These are phyloP conservation scores for Regulus satrapa DNA, from an alignment of 2,113 vertebrate genomes.

Conservation along the genomic window DNA sequence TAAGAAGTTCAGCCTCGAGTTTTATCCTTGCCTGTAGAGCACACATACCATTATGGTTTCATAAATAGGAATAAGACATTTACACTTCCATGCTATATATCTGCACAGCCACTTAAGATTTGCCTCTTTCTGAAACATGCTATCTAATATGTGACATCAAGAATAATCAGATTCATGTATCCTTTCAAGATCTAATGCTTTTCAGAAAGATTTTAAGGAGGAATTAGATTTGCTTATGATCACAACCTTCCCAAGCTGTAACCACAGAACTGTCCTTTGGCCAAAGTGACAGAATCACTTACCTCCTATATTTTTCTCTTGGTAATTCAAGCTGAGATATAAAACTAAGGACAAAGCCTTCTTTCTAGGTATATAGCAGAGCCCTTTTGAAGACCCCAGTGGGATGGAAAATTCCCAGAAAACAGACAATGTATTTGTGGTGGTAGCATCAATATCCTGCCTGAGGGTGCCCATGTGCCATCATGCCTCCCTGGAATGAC, in stretches of 20 bases:
- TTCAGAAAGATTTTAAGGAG: background rate
- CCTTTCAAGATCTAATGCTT: background rate
- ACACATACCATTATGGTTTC: background rate
- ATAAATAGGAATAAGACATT: background rate
- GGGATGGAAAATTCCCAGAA: background rate
- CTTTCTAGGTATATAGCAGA: background rate
- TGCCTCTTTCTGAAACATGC: background rate
- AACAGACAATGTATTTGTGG: background rate
- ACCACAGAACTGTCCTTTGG: background rate
- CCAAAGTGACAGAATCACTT: background rate
- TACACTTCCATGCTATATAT: background rate
- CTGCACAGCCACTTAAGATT: background rate
- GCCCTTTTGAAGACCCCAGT: background rate
- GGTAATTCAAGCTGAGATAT: background rate
- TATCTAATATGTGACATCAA: background rate
- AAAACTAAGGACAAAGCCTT: background rate
- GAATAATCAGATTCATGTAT: background rate
- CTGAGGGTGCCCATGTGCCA: background rate
- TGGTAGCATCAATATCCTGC: background rate
- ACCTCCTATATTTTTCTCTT: background rate
- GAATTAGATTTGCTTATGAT: background rate
- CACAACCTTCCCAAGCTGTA: background rate
- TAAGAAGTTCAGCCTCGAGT: background rate
- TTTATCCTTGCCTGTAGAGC: background rate
- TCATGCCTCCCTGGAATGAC: background rate